These are phyloP conservation scores for Agriopis leucophaearia DNA, from an alignment of 2,888 invertebrate species.

Conservation along the genomic window DNA sequence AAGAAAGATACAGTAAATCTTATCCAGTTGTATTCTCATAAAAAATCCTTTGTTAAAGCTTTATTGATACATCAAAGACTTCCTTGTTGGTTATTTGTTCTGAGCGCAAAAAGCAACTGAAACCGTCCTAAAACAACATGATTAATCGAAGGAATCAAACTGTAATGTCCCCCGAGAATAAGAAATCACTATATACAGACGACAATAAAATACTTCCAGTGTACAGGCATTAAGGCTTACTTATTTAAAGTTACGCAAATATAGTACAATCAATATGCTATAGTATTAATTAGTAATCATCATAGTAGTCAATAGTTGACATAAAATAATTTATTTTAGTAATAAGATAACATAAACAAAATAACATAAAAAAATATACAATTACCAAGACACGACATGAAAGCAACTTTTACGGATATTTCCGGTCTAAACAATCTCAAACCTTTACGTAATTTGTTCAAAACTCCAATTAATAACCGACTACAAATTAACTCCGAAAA, in stretches of 20 bases:
- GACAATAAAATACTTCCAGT: background rate
- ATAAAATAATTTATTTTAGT: too few relatives aligned
- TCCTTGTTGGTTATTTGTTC: background rate
- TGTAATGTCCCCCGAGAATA: background rate
- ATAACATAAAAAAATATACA: background rate
- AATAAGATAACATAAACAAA: background rate
- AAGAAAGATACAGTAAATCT: background rate
- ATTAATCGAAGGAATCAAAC: constrained; percentile 1
- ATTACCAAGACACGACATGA: background rate
- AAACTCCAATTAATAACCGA: constrained; percentile 22
- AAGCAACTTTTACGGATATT: background rate
- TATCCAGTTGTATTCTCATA: background rate
- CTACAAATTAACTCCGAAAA: constrained; percentile 18
- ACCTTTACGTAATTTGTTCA: constrained; percentile 6
- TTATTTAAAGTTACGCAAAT: background rate
- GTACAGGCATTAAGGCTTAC: background rate
- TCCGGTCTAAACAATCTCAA: background rate
- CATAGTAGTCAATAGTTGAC: too few relatives aligned
- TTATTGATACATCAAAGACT: constrained; percentile 2
- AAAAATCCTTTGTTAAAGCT: background rate
- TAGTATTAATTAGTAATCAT: too few relatives aligned
- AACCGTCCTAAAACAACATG: constrained; percentile 5
- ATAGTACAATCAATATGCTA: too few relatives aligned
- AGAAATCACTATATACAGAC: background rate
- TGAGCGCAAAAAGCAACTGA: background rate